Evolutionary conservation across 1,140 invertebrate genomes (phyloP).

Genomic region (Cherax quadricarinatus): DNA sequence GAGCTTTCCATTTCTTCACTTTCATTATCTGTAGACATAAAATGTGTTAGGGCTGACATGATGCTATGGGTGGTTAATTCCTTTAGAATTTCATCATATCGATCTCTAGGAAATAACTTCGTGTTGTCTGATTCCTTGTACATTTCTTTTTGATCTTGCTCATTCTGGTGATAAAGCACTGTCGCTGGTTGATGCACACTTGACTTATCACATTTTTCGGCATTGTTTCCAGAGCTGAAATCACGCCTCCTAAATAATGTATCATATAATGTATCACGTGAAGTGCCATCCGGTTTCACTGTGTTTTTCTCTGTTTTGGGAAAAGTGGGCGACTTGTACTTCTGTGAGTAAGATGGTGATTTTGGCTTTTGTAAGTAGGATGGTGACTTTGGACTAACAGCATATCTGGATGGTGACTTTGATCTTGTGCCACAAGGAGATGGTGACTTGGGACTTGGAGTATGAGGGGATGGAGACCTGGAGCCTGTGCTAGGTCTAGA

Average conservation of each 20-base stretch:
- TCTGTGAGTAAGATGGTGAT: neutral
- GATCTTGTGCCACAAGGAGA: neutral
- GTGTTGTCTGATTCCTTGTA: neutral
- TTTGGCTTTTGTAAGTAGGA: neutral
- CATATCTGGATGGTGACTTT: neutral
- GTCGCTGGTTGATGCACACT: neutral
- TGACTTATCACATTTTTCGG: neutral
- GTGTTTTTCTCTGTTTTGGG: neutral
- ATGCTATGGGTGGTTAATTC: constrained; percentile 9
- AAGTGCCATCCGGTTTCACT: neutral
- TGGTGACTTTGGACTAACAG: neutral
- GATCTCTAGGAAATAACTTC: neutral
- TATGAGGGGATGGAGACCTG: neutral
- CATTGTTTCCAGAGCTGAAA: neutral
- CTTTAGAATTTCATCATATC: neutral
- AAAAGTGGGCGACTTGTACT: neutral
- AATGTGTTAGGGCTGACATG: neutral
- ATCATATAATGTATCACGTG: neutral
- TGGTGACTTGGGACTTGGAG: neutral
- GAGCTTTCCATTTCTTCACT: neutral
- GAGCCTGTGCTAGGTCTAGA: neutral
- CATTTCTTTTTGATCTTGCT: constrained; percentile 1
- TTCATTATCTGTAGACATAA: neutral
- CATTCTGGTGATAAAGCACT: neutral
- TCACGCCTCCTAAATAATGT: neutral